A percentile compares a stretch with the other conserved stretches of the same genome.
phyloP scores from a whole-genome alignment of 1,140 invertebrate genomes.

The Limonius californicus region DNA sequence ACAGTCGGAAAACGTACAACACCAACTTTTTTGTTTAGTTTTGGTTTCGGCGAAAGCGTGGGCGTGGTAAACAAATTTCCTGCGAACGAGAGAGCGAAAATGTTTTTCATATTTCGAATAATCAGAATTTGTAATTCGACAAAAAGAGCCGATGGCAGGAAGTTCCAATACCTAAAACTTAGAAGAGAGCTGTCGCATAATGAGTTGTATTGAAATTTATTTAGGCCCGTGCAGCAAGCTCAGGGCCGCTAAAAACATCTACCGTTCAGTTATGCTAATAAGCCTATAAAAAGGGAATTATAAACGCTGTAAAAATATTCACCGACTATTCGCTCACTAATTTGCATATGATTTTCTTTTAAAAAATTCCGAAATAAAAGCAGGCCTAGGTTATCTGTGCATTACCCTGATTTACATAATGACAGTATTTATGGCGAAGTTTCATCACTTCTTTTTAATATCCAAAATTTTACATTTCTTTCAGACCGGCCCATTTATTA shows the following conservation, averaged over 20 bases:
- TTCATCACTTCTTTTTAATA: conserved; percentile 37
- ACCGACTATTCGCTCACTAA: conserved; percentile 44
- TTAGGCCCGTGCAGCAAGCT: conserved; percentile 3
- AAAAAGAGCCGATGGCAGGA: background rate
- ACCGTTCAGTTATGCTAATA: conserved; percentile 45
- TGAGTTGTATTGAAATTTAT: conserved; percentile 13
- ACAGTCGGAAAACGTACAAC: no score
- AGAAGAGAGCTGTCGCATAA: conserved; percentile 3
- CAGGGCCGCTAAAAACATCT: conserved; percentile 27
- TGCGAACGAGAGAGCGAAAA: no score
- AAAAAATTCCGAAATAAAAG: conserved; percentile 38
- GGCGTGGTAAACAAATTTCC: no score
- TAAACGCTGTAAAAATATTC: conserved; percentile 49
- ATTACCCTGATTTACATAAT: conserved; percentile 43
- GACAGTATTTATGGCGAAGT: conserved; percentile 37
- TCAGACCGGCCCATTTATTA: background rate
- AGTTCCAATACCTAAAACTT: conserved; percentile 11
- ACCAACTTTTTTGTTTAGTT: no score
- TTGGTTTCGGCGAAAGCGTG: no score
- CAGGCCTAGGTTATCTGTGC: conserved; percentile 40
- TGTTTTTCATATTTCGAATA: no score
- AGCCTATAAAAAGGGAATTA: conserved; percentile 46
- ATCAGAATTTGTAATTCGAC: background rate
- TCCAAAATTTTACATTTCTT: background rate
- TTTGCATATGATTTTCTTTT: conserved; percentile 47